These are phyloP conservation scores for Falco naumanni DNA, from an alignment of 2,797 vertebrate species.

Conservation along the genomic window DNA sequence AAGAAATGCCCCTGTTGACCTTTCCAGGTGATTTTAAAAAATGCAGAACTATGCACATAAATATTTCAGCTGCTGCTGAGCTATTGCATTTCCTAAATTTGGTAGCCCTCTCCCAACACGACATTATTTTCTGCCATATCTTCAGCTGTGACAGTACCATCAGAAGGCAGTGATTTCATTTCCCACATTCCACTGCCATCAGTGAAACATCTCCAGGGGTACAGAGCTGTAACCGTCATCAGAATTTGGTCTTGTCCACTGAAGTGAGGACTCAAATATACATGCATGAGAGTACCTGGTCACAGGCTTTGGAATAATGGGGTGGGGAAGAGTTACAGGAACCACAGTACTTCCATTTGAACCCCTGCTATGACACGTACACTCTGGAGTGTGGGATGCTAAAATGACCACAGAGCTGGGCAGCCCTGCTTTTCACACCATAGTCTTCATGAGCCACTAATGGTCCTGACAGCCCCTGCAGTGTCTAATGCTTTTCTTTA, in stretches of 20 bases:
- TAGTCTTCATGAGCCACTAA: not conserved
- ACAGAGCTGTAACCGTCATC: not conserved
- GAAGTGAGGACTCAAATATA: not conserved
- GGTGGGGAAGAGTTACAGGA: not conserved
- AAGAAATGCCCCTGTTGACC: not conserved
- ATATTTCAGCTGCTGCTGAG: not conserved
- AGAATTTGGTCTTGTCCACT: not conserved
- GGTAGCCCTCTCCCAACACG: not conserved
- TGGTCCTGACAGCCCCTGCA: not conserved
- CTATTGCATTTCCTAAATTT: not conserved
- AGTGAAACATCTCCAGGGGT: not conserved
- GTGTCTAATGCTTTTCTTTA: not conserved
- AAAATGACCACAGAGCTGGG: not conserved
- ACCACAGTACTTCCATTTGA: not conserved
- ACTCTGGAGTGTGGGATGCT: not conserved
- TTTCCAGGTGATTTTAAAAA: not conserved
- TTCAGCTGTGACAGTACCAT: not conserved
- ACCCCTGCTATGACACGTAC: rapidly evolving
- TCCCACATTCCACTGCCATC: not conserved
- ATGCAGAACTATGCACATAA: not conserved
- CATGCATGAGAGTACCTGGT: not conserved
- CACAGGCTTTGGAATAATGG: not conserved
- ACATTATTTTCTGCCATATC: not conserved
- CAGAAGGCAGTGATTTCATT: not conserved
- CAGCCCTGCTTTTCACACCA: not conserved